These are phyloP conservation scores for Cervus canadensis DNA, from an alignment of 2,113 vertebrate species.

Conservation along the genomic window DNA sequence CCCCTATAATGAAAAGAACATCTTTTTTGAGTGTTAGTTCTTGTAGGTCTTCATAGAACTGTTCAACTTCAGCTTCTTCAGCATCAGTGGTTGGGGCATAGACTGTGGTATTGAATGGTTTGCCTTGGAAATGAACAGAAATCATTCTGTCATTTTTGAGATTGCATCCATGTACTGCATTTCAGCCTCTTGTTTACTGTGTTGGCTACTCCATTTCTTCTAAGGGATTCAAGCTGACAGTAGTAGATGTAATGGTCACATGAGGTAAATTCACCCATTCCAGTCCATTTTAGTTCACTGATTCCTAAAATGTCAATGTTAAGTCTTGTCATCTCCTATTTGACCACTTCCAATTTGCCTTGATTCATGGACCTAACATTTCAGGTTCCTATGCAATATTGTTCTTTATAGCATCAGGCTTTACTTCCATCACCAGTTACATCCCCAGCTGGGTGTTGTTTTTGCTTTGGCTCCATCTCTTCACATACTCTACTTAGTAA, in stretches of 20 bases:
- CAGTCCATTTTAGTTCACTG: neutral
- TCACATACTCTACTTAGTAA: neutral
- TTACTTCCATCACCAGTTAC: neutral
- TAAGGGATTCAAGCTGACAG: neutral
- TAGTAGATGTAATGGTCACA: neutral
- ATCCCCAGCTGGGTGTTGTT: neutral
- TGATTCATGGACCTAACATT: neutral
- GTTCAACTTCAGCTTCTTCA: neutral
- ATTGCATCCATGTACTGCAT: neutral
- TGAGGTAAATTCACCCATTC: neutral
- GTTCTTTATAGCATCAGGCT: neutral
- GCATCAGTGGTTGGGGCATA: neutral
- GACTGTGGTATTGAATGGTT: neutral
- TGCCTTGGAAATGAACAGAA: neutral
- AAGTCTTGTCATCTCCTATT: neutral
- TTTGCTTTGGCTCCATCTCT: neutral
- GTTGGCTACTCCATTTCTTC: neutral
- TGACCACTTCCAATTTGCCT: neutral
- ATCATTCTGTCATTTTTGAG: neutral
- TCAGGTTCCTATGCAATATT: neutral
- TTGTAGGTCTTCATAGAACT: neutral
- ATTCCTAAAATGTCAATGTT: neutral
- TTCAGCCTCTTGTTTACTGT: neutral
- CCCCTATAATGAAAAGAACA: neutral
- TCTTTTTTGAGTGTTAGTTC: neutral